Base-by-base conservation (phyloP, 1,140 invertebrate genomes). In the Tachypleus tridentatus region DNA sequence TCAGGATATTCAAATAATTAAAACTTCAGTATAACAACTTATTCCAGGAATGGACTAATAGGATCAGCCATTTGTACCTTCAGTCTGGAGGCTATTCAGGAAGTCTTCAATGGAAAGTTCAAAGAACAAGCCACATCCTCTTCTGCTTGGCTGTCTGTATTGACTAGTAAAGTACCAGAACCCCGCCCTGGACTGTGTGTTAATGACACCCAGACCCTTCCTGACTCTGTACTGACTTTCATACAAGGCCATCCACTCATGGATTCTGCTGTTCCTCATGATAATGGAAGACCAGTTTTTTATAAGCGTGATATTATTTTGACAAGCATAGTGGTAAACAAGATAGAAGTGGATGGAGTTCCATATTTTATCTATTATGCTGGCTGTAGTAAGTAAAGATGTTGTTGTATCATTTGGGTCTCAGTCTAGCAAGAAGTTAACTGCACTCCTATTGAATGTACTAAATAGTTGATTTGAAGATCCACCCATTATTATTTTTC, bases 21-120 rank as follows among this genome's bases (percentile, higher is more conserved):
- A 29, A 29, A 29, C 29, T 29, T 29, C 29, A 29, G 29, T 29
- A 29, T 29, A 29, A 29, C 29, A 29, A 29, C 29, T 0, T 29
- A 29, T 29, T 29, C 29, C 29, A 67, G 66, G 62, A 95, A 93
- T 72, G 92, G 91, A 6, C 81, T 97, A 60, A 87, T 89, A 81
- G 92, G 93, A 3, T 95, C 92, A 50, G 94, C 94, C 8, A 87
- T 98, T 67, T 98, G 94, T 78, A 89, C 89, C 51, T 98, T 94
- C 78, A 87, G 86, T 68, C 85, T 95, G 66, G 84, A 86, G 65
- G 87, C 91, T 65, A 91, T 97, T 67, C 86, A 95, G 74, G 85
- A 88, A 67, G 87, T 91, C n/a, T 97, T 97, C 78, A 89, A 70
- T 62, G 81, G 93, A 61, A 86, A 92, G 77, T 97, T 95, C 79